Conservation (phyloP, 2,888 invertebrate species). For the Chloromyia formosa region DNA sequence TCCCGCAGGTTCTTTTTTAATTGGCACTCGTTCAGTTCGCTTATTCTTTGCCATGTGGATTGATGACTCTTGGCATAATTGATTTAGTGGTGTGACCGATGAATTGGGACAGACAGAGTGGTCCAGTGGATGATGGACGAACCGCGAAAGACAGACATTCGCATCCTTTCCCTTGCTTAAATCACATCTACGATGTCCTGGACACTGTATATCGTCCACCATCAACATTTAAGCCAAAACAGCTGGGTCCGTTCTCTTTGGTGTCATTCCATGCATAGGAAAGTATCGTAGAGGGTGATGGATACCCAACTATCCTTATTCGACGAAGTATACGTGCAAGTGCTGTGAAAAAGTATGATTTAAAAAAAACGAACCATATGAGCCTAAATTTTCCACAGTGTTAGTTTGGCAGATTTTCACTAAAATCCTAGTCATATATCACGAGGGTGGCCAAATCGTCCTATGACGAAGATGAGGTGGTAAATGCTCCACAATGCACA, state of each 20-base stretch:
- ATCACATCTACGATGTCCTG: too few species aligned
- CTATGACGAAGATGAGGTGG: background rate
- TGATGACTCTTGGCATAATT: too few species aligned
- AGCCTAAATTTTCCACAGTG: background rate
- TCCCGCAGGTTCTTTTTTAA: background rate
- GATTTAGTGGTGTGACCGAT: too few species aligned
- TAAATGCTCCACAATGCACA: too few species aligned
- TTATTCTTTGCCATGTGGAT: background rate
- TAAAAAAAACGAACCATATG: background rate
- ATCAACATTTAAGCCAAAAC: slow-evolving; percentile 6
- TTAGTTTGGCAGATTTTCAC: slow-evolving; percentile 28
- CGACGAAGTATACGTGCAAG: background rate
- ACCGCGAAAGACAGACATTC: too few species aligned
- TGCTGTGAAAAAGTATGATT: slow-evolving; percentile 3
- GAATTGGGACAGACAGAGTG: background rate
- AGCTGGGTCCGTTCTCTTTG: slow-evolving; percentile 28
- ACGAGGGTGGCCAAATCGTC: slow-evolving; percentile 3
- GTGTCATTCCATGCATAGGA: background rate
- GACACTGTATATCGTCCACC: too few species aligned
- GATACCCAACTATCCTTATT: background rate
- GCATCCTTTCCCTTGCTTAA: too few species aligned
- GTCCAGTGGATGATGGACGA: slow-evolving; percentile 5
- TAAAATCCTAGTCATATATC: too few species aligned
- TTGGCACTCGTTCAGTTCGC: background rate
- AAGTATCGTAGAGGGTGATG: background rate